Evolutionary conservation across 2,797 vertebrate genomes (phyloP), one percentile per base, ranked within the genome.

Genomic region (Aselliscus stoliczkanus): DNA sequence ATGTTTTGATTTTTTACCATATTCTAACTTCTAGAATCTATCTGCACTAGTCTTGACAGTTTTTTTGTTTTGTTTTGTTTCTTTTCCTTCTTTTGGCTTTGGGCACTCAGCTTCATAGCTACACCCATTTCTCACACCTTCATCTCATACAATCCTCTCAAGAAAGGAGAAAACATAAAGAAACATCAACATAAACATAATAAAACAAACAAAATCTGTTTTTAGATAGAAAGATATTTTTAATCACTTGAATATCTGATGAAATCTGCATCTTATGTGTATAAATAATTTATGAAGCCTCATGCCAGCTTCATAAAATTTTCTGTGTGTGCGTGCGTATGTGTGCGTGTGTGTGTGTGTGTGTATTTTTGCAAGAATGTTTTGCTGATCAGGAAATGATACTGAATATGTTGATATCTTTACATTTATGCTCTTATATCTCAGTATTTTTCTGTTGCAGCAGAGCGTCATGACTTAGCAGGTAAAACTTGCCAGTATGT

Each of bases 391-490:
- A 62, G 47, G 60, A 80, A 95, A 77, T 37, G 52, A 44, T n/a
- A 65, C 58, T 82, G 93, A 94, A 42, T 65, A n/a, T 93, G 11
- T 93, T 96, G 4, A 64, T 56, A 94, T 39, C 14, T 93, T 97
- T 80, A 80, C 47, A 89, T 86, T 97, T 94, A 42, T 42, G 31
- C 21, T 92, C 37, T 90, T 96, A 88, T 76, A 94, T 95, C 69
- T 79, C 94, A 91, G 87, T 95, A 92, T 93, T 88, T 67, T 97
- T 75, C 47, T 97, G 42, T 93, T 97, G 84, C 50, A 97, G 84
- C 97, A 97, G 25, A 89, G 79, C 1, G 54, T 97, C 97, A 97
- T 98, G 93, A 89, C 80, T 94, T 96, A 96, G 93, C 88, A 94
- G 79, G 6, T 96, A 89, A 97, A 97, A 76, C 90, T 87, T 96